Evolutionary conservation across 2,888 invertebrate species (phyloP), one percentile per base, ranked within the genome.

Genomic region (Brachyptera risi): DNA sequence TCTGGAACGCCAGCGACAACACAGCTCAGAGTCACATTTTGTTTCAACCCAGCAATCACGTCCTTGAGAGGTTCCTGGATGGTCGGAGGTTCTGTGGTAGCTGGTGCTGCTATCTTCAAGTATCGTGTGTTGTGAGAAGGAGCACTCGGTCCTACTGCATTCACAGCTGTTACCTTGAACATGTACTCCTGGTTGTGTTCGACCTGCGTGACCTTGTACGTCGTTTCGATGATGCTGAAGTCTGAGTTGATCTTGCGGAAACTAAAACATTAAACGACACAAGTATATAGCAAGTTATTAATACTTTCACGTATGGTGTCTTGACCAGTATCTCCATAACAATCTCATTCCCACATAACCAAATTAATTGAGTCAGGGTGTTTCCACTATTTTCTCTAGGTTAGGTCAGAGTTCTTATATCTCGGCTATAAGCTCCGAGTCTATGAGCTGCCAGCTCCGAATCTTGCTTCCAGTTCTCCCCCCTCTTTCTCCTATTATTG

Each of bases 111-210:
- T 61, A 87, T 77, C 62, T 80, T 78, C 37, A 86, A 76, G 67
- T 80, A 83, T 59, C 83, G 80, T n/a, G 85, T 84, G 9, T 78
- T 71, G 58, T 83, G 83, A 0, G 88, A 88, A 7, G 87, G 81
- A 64, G 85, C 84, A 66, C 91, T 87, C 1, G 83, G 80, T 7
- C 92, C 91, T 47, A 87, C 84, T 74, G 83, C 83, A 71, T 92
- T 92, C 1, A 88, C 83, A 19, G 91, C 91, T 63, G 83, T 85
- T 1, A 87, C 84, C 68, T 88, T 81, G 76, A 90, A 90, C 67
- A 83, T 82, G 68, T 90, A 87, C 68, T 86, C 86, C 3, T 80
- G 79, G 63, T 83, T 82, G 0, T 79, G 80, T 66, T 78, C 80
- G 58, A 90, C 73, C 66, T 83, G 84, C 40, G 80, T 82, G 1